phyloP scores from a whole-genome alignment of 2,888 invertebrate species.

The Liposcelis brunnea region DNA sequence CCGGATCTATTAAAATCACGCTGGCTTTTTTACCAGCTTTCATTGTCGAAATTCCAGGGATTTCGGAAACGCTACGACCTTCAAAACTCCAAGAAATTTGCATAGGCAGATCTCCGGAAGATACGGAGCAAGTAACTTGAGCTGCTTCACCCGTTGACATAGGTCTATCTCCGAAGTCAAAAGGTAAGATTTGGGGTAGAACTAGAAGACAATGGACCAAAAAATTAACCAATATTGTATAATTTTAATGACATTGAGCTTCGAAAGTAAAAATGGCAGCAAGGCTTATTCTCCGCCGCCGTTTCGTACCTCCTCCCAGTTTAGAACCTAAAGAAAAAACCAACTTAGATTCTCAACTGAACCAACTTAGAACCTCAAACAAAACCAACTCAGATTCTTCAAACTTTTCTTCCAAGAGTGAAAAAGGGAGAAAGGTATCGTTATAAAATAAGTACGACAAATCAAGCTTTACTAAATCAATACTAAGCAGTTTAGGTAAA shows the following conservation, averaged over 20 bases:
- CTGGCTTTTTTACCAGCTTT: conserved; percentile 20
- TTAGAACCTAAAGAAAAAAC: too few species aligned
- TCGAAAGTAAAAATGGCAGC: too few species aligned
- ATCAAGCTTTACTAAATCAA: not conserved
- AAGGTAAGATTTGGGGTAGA: conserved; percentile 44
- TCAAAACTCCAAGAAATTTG: conserved; percentile 28
- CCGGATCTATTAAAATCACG: conserved; percentile 19
- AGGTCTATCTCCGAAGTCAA: conserved; percentile 30
- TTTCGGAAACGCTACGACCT: conserved; percentile 17
- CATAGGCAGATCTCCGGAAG: conserved; percentile 27
- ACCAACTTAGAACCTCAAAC: too few species aligned
- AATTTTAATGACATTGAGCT: too few species aligned
- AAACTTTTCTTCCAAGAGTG: too few species aligned
- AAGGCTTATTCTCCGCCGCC: too few species aligned
- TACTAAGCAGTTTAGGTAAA: not conserved
- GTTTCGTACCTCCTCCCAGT: too few species aligned
- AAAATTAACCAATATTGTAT: conserved; percentile 13
- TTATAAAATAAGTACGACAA: conserved; percentile 11
- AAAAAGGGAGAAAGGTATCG: conserved; percentile 17
- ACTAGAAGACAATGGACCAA: conserved; percentile 25
- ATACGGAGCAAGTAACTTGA: conserved; percentile 21
- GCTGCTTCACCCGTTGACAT: conserved; percentile 20
- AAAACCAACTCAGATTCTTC: too few species aligned
- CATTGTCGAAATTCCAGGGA: conserved; percentile 12
- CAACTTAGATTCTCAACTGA: too few species aligned